Percentiles rank a stretch among this genome's conserved stretches.
phyloP scores from a whole-genome alignment of 2,113 vertebrate species.

The Oryzias curvinotus region DNA sequence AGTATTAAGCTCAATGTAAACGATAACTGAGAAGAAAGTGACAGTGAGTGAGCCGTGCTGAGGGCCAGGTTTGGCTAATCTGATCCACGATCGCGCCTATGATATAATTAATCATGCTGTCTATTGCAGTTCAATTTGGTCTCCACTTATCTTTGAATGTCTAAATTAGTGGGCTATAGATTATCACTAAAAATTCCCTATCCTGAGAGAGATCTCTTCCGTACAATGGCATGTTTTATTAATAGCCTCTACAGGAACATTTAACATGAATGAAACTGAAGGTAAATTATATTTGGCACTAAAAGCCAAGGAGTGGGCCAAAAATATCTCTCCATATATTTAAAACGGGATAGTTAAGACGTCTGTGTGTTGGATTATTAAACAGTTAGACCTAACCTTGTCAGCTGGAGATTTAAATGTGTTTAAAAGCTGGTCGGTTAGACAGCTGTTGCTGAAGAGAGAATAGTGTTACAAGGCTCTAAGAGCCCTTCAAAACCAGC shows the following conservation, averaged over 20 bases:
- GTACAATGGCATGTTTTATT: slow-evolving; percentile 44
- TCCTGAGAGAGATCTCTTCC: slow-evolving; percentile 56
- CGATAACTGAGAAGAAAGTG: slow-evolving; percentile 64
- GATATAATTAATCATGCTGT: slow-evolving; percentile 62
- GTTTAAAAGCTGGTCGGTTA: slow-evolving; percentile 24
- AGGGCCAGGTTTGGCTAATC: slow-evolving; percentile 40
- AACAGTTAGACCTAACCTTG: slow-evolving; percentile 26
- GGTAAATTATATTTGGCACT: slow-evolving; percentile 62
- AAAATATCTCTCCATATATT: slow-evolving; percentile 46
- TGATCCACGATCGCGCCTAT: slow-evolving; percentile 43
- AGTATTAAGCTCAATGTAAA: slow-evolving; percentile 70
- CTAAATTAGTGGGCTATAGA: slow-evolving; percentile 64
- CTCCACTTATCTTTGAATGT: slow-evolving; percentile 65
- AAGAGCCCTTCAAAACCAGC: slow-evolving; percentile 31
- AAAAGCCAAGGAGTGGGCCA: slow-evolving; percentile 26
- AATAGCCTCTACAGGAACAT: slow-evolving; percentile 40
- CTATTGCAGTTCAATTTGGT: slow-evolving; percentile 55
- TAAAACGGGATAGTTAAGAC: slow-evolving; percentile 36
- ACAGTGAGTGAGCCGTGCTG: not conserved
- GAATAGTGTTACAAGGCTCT: slow-evolving; percentile 17
- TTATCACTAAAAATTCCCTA: slow-evolving; percentile 46
- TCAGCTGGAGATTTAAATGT: not conserved
- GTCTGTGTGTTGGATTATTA: slow-evolving; percentile 33
- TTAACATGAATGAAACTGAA: slow-evolving; percentile 57
- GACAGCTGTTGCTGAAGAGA: slow-evolving; percentile 18